Evolutionary conservation across 2,888 invertebrate genomes (phyloP).

Genomic region (Meteorus cinctellus): DNA sequence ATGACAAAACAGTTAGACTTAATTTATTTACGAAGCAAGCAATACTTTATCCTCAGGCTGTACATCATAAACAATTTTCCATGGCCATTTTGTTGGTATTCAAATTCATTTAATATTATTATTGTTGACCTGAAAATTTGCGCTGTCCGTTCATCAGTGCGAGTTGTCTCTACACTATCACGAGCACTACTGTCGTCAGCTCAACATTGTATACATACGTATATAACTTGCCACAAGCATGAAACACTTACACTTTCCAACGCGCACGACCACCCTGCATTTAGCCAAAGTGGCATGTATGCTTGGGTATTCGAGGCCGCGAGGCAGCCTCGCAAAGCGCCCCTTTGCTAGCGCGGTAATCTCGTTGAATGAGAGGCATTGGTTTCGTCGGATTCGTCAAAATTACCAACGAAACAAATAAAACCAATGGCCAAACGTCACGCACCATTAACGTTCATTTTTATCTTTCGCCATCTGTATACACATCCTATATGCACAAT

Average conservation of each 20-base stretch:
- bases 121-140: slow-evolving; percentile 13
- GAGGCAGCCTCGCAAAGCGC: slow-evolving; percentile 55
- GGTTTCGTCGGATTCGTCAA: slow-evolving; percentile 30
- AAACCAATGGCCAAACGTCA: slow-evolving; percentile 6
- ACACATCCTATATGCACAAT: background rate
- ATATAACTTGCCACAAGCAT: slow-evolving; percentile 39
- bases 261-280: slow-evolving; percentile 59
- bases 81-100: background rate
- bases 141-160: slow-evolving; percentile 7
- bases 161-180: background rate
- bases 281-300: slow-evolving; percentile 66
- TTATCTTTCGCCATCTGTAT: slow-evolving; percentile 2
- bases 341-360: slow-evolving; percentile 49
- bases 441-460: background rate
- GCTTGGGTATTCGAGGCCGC: slow-evolving; percentile 50
- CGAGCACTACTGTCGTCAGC: background rate
- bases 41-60: too few species aligned
- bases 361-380: slow-evolving; percentile 49
- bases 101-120: background rate
- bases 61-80: background rate
- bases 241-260: slow-evolving; percentile 62
- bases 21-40: too few species aligned
- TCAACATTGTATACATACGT: background rate
- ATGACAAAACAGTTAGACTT: too few species aligned
- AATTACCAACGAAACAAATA: slow-evolving; percentile 18